Evolutionary conservation across 2,113 vertebrate genomes (phyloP), one percentile per base, ranked within the genome.

Genomic region (Pteruthius melanotis): DNA sequence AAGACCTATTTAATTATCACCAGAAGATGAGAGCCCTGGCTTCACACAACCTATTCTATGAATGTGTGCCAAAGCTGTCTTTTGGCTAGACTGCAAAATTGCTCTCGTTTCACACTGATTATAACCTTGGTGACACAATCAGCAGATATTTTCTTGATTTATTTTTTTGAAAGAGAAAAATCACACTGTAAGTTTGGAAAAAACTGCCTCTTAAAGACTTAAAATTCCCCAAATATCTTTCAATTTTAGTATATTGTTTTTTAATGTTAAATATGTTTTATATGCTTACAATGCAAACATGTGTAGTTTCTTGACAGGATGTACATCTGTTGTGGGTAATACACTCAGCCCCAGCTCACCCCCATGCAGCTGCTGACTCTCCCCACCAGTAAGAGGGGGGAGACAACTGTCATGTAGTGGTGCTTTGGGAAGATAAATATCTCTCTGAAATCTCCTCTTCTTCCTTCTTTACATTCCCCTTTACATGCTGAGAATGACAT

Each of bases 291-390:
- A 27, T 57, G 21, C 35, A 44, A 83, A 69, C 3, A 33, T 81
- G 64, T 61, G 7, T 42, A 61, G n/a, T 31, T 53, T 69, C 42
- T n/a, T n/a, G 18, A 44, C 28, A 56, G 11, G 24, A 37, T 50
- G 8, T 31, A 27, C 11, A 33, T 50, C 18, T 50, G 17, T 35
- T 2, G 0, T 16, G 27, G 15, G 8, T 11, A 24, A 13, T n/a
- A 66, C 11, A 19, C 26, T 9, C 19, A 45, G 23, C 4, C 19
- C 33, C 10, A 74, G 44, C 44, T 59, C 37, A 65, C 27, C 10
- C 35, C 22, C 27, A 37, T 7, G 11, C 14, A 57, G 37, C n/a
- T 0, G 0, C 18, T 50, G 7, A 13, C 31, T 59, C 8, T 39
- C 33, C 9, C 3, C 33, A 81, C 7, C 13, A 52, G 19, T 21